Percentiles rank a stretch among this genome's conserved stretches.
Evolutionary conservation across 2,113 vertebrate genomes (phyloP).

Genomic region (Lota lota): DNA sequence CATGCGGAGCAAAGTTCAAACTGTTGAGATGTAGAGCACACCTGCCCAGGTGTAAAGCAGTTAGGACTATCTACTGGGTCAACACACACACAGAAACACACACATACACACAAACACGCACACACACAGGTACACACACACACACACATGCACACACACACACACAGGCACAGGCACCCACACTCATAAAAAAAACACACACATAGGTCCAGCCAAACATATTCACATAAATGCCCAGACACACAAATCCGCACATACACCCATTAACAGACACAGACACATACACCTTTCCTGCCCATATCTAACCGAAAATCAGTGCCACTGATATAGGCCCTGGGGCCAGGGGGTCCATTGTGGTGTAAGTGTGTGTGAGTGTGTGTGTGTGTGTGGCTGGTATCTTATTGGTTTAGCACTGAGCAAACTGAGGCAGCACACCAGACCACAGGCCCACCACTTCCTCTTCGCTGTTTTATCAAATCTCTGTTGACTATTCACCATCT

Average conservation of each 20-base stretch:
- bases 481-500: slow-evolving; percentile 48
- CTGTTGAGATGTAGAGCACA: too few species aligned
- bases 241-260: neutral
- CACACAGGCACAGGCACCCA: neutral
- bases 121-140: neutral
- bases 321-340: slow-evolving; percentile 47
- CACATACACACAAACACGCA: neutral
- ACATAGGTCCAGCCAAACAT: neutral
- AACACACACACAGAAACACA: too few species aligned
- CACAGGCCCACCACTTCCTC: slow-evolving; percentile 44
- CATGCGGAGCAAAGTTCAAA: too few species aligned
- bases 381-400: slow-evolving; percentile 54
- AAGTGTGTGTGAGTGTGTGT: too few species aligned
- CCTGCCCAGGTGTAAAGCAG: too few species aligned
- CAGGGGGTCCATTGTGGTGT: too few species aligned
- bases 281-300: slow-evolving; percentile 38
- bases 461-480: slow-evolving; percentile 60
- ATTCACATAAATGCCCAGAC: neutral
- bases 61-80: too few species aligned
- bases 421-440: slow-evolving; percentile 66
- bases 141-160: neutral
- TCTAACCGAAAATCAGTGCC: slow-evolving; percentile 76
- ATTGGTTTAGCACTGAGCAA: slow-evolving; percentile 67
- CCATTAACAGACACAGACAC: slow-evolving; percentile 17
- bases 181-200: slow-evolving; percentile 32